Base-by-base conservation (phyloP, 2,113 vertebrate genomes). In the Pitta sordida region DNA sequence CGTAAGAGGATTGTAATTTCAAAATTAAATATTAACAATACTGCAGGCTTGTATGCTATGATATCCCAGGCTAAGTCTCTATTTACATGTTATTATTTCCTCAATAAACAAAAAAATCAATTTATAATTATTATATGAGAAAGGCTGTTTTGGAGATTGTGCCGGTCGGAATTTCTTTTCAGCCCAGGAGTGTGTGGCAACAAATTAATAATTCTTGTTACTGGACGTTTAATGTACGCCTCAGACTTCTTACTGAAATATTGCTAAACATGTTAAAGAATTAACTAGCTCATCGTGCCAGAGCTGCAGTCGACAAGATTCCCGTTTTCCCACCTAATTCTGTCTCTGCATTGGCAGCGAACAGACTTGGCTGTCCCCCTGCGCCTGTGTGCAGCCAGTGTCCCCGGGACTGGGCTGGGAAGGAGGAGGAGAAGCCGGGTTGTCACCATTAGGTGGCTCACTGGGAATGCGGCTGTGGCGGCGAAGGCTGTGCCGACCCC, bases 401-500 rank as follows among this genome's bases (percentile, higher is more conserved):
- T 67, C 43, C 83, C 80, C 4, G 5, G 71, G 83, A n/a, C n/a
- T 1, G 13, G 67, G 22, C 49, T 3, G 52, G 81, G 17, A 24
- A 26, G 6, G 18, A 1, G 9, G 10, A 16, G 55, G 22, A 69
- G 68, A 67, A 8, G 7, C 58, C 78, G 29, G 10, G 22, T 20
- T 48, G n/a, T 11, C 83, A 6, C 98, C 97, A 20, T 96, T 95
- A 97, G 98, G 97, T 97, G 98, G 97, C 98, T 97, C 97, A 90
- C 98, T 96, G 15, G 2, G 96, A 96, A 94, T 94, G 96, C 92
- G n/a, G 75, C 95, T 91, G 95, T 48, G 88, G 81, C 11, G 24
- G 70, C 32, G 18, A 34, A 10, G 12, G 84, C 70, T 2, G 30
- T 9, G 70, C 64, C 83, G n/a, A 88, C 97, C 95, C 80, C 96